Base-by-base conservation (phyloP, 2,797 vertebrate genomes). In the Coregonus suidteri region DNA sequence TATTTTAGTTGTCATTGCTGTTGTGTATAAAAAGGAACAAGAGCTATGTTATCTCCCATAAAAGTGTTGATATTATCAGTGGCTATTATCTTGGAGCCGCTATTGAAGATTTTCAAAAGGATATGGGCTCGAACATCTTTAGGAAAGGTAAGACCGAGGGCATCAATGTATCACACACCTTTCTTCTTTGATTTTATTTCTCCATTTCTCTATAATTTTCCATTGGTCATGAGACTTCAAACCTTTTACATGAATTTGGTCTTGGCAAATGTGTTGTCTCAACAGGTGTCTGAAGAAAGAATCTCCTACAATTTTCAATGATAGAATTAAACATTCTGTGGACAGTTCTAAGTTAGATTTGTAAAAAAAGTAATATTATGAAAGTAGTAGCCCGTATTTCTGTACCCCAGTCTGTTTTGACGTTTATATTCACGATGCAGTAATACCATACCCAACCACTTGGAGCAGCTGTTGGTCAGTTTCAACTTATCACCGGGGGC, bases 81-180 rank as follows among this genome's bases (percentile, higher is more conserved):
- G 52, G 74, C 62, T 78, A 52, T 88, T 31, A 77, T 4, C 16
- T 83, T n/a, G 76, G 20, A 80, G 66, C 37, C 37, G 77, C 73
- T 62, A 31, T 79, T 74, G 62, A 75, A 52, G 70, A 77, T 75
- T 70, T 78, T 25, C 76, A 25, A 14, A 54, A 76, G 15, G 80
- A 84, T 72, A 35, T 37, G 15, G 83, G 86, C 73, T 84, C 84
- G 51, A 84, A 82, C 37, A 71, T 76, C 16, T 76, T 75, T 11
- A 75, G 69, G 1, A 64, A 85, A 87, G 91, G 92, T 92, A 85
- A 85, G 84, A 25, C 20, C n/a, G 11, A 62, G 59, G 25, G 59
- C 4, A 47, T 30, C 14, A 37, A 16, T 68, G 31, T 68, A 35
- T 68, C 31, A 4, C 16, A 16, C 65, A 47, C 41, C 41, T 47